Percentiles rank a stretch among this genome's conserved stretches.
phyloP scores from a whole-genome alignment of 64 coral and sea anemone species.

The Dendronephthya gigantea region DNA sequence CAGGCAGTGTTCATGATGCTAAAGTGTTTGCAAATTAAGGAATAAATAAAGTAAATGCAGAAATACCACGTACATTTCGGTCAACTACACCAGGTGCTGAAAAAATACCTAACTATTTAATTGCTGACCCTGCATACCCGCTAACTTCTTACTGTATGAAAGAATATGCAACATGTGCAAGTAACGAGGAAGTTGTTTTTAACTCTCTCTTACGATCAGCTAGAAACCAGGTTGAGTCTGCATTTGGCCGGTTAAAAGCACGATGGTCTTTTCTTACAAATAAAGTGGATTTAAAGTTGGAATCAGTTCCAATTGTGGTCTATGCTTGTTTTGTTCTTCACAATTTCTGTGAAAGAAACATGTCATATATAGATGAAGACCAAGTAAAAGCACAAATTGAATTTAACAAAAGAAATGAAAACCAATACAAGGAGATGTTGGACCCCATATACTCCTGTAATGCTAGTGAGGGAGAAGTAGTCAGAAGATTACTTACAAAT shows the following conservation, averaged over 20 bases:
- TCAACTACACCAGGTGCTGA: not conserved
- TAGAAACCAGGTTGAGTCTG: not conserved
- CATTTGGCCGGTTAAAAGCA: not conserved
- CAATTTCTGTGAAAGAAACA: not conserved
- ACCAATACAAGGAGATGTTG: not conserved
- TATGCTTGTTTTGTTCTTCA: not conserved
- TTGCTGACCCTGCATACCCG: not conserved
- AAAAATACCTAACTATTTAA: not conserved
- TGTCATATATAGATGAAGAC: not conserved
- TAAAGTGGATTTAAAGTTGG: not conserved
- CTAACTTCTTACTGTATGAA: not conserved
- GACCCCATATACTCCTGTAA: conserved; percentile 1
- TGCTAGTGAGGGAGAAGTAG: not conserved
- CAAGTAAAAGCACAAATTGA: not conserved
- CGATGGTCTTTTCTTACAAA: not conserved
- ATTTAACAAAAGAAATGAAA: not conserved
- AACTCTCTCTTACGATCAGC: not conserved
- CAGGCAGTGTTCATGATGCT: not conserved
- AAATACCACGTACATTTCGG: not conserved
- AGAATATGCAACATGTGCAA: not conserved
- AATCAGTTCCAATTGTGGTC: not conserved
- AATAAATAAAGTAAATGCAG: not conserved
- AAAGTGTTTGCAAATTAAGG: not conserved
- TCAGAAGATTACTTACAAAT: not conserved
- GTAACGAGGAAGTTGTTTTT: not conserved